Percentiles rank a stretch among this genome's conserved stretches.
Evolutionary conservation across 2,113 vertebrate species (phyloP).

Genomic region (Mus spicilegus): DNA sequence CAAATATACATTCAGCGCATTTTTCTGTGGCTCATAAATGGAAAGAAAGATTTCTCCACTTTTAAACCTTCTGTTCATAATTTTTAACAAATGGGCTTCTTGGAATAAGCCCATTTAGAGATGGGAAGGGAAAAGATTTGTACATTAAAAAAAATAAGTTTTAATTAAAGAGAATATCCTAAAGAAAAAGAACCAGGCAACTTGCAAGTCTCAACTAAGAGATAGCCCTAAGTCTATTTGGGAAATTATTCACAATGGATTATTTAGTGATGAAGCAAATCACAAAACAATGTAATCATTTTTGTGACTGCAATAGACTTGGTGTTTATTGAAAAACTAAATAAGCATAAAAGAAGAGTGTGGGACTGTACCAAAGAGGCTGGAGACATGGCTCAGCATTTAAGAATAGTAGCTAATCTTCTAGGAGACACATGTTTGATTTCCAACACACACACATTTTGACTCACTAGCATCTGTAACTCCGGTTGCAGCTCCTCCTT

Average conservation of each 20-base stretch:
- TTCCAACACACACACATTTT: neutral
- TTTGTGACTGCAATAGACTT: neutral
- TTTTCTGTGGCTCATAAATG: constrained; percentile 79
- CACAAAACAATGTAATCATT: constrained; percentile 6
- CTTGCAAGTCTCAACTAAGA: constrained; percentile 18
- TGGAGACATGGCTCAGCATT: neutral
- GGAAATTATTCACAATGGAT: constrained; percentile 24
- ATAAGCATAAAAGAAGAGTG: constrained; percentile 18
- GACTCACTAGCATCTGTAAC: neutral
- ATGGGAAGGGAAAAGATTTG: constrained; percentile 36
- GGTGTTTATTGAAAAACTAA: constrained; percentile 46
- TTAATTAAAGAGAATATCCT: constrained; percentile 52
- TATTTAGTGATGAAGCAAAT: constrained; percentile 29
- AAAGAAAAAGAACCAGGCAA: constrained; percentile 12
- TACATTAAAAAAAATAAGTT: neutral
- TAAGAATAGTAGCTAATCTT: neutral
- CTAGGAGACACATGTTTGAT: neutral
- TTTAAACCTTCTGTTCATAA: constrained; percentile 78
- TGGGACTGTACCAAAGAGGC: neutral
- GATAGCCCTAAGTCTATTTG: neutral
- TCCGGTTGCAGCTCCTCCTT: neutral
- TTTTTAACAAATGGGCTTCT: constrained; percentile 81
- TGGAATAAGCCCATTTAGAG: constrained; percentile 68
- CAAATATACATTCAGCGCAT: constrained; percentile 75
- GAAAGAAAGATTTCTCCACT: constrained; percentile 75